phyloP scores from a whole-genome alignment of 2,797 vertebrate genomes.

The Labroides dimidiatus region DNA sequence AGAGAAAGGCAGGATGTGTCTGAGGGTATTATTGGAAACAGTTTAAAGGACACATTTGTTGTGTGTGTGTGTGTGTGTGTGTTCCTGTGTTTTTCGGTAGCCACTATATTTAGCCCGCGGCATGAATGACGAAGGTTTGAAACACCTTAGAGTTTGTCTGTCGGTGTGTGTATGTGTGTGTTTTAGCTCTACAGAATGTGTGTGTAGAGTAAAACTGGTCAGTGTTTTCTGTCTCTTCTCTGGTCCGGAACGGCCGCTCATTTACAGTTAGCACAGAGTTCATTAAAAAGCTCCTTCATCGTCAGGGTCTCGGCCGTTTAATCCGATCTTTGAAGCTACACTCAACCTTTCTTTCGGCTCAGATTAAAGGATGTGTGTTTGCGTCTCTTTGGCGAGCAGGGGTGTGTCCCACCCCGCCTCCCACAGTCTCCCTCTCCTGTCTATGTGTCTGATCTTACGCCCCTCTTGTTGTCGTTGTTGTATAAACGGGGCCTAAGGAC shows the following conservation, averaged over 20 bases:
- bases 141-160: constrained; percentile 21
- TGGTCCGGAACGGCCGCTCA: background rate
- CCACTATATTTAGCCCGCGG: constrained; percentile 40
- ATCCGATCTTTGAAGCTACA: no score
- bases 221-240: background rate
- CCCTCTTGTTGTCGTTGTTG: no score
- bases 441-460: no score
- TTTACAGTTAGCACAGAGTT: background rate
- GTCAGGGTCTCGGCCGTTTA: no score
- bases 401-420: no score
- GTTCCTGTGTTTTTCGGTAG: background rate
- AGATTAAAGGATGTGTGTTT: no score
- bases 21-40: constrained; percentile 45
- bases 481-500: no score
- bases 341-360: no score
- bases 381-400: no score
- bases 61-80: constrained; percentile 33
- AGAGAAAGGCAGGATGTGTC: constrained; percentile 67
- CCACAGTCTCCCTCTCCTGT: no score
- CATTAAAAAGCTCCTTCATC: background rate
- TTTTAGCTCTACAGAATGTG: background rate
- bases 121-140: background rate
- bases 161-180: background rate
- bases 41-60: constrained; percentile 29
- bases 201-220: background rate